These are phyloP conservation scores for Pyrgilauda ruficollis DNA, from an alignment of 2,113 vertebrate genomes.

Conservation along the genomic window DNA sequence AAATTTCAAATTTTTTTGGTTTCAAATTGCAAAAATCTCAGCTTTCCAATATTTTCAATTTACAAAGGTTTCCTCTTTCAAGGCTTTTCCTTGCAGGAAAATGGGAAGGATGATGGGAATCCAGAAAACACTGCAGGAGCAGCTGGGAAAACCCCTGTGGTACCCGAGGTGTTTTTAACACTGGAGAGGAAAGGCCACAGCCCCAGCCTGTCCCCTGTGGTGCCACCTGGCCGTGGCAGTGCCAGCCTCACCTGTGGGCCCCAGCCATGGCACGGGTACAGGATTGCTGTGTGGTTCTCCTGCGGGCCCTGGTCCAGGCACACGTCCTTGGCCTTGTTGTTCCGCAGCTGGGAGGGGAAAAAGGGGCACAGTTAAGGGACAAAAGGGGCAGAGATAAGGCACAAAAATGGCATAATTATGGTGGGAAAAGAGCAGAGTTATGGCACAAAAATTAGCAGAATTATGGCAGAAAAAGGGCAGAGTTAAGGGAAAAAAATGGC, in stretches of 20 bases:
- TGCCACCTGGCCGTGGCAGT: neutral
- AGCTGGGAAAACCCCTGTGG: neutral
- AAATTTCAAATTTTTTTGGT: too few relatives aligned
- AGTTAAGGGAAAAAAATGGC: neutral
- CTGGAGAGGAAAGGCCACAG: neutral
- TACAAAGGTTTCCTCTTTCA: neutral
- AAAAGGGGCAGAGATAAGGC: neutral
- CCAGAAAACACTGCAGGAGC: neutral
- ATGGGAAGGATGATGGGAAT: neutral
- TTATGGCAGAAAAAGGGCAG: too few relatives aligned
- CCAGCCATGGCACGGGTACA: conserved; percentile 95
- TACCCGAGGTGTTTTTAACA: neutral
- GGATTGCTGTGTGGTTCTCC: conserved; percentile 93
- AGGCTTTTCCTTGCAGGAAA: neutral
- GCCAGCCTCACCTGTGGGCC: conserved; percentile 86
- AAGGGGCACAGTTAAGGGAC: conserved; percentile 23
- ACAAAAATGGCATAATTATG: too few relatives aligned
- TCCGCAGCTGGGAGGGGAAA: conserved; percentile 81
- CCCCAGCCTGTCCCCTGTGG: neutral
- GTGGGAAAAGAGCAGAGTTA: neutral
- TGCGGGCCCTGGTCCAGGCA: conserved; percentile 93
- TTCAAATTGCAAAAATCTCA: neutral
- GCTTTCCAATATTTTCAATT: neutral
- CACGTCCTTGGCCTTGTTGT: conserved; percentile 89
- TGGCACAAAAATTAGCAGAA: neutral